Conservation (phyloP, 2,113 vertebrate species). For the Saguinus midas region DNA sequence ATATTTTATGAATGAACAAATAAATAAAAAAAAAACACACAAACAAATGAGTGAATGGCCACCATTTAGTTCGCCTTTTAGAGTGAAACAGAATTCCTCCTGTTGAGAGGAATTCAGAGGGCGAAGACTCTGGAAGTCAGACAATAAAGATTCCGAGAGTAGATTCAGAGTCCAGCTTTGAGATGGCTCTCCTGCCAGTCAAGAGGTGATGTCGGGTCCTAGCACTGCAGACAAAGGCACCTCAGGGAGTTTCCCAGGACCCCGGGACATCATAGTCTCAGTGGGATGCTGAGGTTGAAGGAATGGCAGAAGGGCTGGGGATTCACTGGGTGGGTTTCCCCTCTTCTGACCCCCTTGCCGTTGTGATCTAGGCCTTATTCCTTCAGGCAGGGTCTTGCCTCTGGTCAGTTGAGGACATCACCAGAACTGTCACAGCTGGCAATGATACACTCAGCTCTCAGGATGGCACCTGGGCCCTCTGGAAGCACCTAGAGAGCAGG, state of each 20-base stretch:
- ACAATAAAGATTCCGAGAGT: not conserved
- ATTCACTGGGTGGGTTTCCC: too few species aligned
- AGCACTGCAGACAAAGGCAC: not conserved
- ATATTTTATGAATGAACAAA: not conserved
- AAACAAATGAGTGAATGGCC: not conserved
- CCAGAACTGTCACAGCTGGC: too few species aligned
- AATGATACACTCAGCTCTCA: not conserved
- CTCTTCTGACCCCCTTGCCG: not conserved
- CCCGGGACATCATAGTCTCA: not conserved
- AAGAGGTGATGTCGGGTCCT: fast-evolving
- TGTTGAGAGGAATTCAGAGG: not conserved
- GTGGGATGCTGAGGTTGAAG: not conserved
- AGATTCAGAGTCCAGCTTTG: not conserved
- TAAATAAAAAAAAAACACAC: not conserved
- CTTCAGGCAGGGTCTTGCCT: not conserved
- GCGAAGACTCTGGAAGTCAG: not conserved
- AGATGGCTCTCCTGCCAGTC: not conserved
- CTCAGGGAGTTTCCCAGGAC: not conserved
- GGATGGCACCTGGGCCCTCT: not conserved
- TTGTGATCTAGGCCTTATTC: not conserved
- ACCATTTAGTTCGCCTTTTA: not conserved
- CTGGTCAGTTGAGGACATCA: not conserved
- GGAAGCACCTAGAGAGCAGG: not conserved
- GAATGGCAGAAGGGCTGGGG: not conserved
- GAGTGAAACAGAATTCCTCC: not conserved